A percentile compares a stretch with the other conserved stretches of the same genome.
Conservation (phyloP, 2,113 vertebrate species). For the Benitochromis conjunctus region DNA sequence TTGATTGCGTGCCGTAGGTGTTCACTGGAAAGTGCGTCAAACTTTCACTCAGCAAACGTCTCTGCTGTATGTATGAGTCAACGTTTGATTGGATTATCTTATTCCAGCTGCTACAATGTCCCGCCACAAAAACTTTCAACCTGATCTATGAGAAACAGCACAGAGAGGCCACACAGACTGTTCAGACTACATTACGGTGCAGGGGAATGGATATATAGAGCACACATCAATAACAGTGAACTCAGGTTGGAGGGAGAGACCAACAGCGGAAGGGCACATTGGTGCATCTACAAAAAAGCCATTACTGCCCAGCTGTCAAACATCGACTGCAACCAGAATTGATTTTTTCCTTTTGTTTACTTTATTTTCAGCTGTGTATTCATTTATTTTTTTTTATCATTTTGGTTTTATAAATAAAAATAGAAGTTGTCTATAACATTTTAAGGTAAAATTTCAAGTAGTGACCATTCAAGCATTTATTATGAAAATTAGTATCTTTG, state of each 20-base stretch:
- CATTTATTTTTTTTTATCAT: not conserved
- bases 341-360: not conserved
- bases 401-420: not conserved
- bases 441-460: not conserved
- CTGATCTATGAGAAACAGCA: slow-evolving; percentile 10
- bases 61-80: slow-evolving; percentile 19
- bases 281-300: not conserved
- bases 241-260: not conserved
- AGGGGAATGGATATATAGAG: not conserved
- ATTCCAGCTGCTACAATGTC: slow-evolving; percentile 27
- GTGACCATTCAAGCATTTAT: not conserved
- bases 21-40: not conserved
- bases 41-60: not conserved
- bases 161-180: not conserved
- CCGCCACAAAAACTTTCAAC: not conserved
- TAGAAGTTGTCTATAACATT: not conserved
- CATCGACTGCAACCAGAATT: not conserved
- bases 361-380: not conserved
- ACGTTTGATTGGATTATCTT: slow-evolving; percentile 29
- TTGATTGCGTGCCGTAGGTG: not conserved
- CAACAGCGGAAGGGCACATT: not conserved
- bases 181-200: not conserved
- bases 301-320: not conserved
- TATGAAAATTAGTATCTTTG: not conserved
- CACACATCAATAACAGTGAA: not conserved